Conservation (phyloP, 2,797 vertebrate species). For the Streptopelia turtur region DNA sequence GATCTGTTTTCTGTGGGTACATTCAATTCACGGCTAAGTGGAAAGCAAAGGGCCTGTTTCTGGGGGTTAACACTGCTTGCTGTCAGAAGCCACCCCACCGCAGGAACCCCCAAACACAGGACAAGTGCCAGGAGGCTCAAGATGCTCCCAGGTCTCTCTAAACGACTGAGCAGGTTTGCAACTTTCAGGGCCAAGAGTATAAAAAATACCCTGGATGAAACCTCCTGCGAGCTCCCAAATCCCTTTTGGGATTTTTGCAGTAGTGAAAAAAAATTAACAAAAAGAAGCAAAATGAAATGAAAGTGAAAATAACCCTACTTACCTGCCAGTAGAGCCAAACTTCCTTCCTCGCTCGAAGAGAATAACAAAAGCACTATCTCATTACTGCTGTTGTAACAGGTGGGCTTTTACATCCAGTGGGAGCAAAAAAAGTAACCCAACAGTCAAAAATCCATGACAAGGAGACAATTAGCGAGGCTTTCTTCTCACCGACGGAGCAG, state of each 20-base stretch:
- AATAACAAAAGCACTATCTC: neutral
- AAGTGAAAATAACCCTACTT: neutral
- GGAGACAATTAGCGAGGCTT: neutral
- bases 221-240: neutral
- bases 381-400: neutral
- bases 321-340: neutral
- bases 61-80: neutral
- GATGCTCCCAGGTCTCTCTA: neutral
- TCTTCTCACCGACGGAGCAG: neutral
- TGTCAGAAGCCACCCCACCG: neutral
- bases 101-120: neutral
- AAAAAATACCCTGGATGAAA: neutral
- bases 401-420: neutral
- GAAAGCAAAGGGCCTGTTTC: neutral
- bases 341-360: neutral
- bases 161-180: rapidly evolving
- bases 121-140: neutral
- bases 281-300: neutral
- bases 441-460: neutral
- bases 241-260: neutral
- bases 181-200: neutral
- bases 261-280: neutral
- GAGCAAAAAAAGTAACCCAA: neutral
- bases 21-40: neutral
- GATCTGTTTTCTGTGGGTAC: neutral